These are phyloP conservation scores for Hyles lineata DNA, from an alignment of 2,888 invertebrate species.

Conservation along the genomic window DNA sequence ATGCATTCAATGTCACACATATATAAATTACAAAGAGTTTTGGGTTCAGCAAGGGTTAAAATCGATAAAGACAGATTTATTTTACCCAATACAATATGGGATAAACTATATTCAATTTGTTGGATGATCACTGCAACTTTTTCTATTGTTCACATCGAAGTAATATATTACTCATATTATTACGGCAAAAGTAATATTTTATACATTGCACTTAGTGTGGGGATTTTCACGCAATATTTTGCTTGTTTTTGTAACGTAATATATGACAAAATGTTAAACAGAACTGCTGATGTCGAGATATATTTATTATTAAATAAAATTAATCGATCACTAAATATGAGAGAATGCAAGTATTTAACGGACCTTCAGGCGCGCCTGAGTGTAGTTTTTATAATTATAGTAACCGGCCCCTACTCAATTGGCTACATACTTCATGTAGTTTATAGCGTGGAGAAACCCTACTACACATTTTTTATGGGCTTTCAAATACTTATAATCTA, in stretches of 20 bases:
- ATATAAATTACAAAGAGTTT: conserved; percentile 42
- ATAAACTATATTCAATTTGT: conserved; percentile 46
- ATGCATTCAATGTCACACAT: conserved; percentile 47
- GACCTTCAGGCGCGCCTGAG: conserved; percentile 40
- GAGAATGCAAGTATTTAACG: conserved; percentile 38
- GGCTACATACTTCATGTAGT: conserved; percentile 40
- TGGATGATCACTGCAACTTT: conserved; percentile 41
- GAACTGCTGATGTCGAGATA: conserved; percentile 39
- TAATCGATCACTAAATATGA: conserved; percentile 43
- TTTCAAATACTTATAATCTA: conserved; percentile 37
- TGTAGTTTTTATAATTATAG: conserved; percentile 35
- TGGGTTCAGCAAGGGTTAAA: conserved; percentile 44
- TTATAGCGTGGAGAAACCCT: conserved; percentile 39
- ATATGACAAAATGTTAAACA: conserved; percentile 42
- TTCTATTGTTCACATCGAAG: conserved; percentile 40
- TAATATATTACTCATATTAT: conserved; percentile 40
- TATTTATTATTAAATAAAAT: conserved; percentile 48
- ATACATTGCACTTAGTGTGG: conserved; percentile 34
- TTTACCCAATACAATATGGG: conserved; percentile 36
- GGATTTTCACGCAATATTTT: conserved; percentile 38
- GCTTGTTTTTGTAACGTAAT: conserved; percentile 44
- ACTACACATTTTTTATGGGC: conserved; percentile 35
- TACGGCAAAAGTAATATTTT: conserved; percentile 36
- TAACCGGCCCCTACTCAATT: conserved; percentile 37
- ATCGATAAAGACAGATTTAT: conserved; percentile 44